phyloP scores from a whole-genome alignment of 2,888 invertebrate species.

The Melanostoma scalare region DNA sequence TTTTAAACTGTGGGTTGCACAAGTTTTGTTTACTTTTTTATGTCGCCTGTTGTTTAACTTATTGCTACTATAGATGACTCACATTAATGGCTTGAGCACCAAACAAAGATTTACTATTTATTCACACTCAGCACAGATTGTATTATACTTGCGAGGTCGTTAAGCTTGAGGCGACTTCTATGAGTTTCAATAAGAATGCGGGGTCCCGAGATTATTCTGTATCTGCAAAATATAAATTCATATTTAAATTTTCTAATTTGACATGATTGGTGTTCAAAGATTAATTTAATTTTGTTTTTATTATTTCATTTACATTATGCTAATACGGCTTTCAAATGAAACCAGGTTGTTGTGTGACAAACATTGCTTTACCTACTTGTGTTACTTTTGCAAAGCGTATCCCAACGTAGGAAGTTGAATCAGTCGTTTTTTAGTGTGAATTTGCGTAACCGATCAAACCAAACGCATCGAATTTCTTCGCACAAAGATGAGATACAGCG shows the following conservation, averaged over 20 bases:
- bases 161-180: conserved; percentile 46
- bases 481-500: conserved; percentile 50
- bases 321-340: conserved; percentile 28
- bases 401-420: conserved; percentile 46
- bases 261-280: conserved; percentile 27
- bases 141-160: conserved; percentile 39
- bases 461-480: conserved; percentile 35
- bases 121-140: conserved; percentile 14
- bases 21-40: conserved; percentile 24
- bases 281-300: conserved; percentile 4
- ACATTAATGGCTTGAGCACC: conserved; percentile 46
- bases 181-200: neutral
- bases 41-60: conserved; percentile 23
- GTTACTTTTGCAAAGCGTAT: conserved; percentile 8
- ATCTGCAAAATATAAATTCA: conserved; percentile 43
- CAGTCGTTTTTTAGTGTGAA: conserved; percentile 43
- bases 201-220: conserved; percentile 13
- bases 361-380: conserved; percentile 25
- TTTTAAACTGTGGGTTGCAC: conserved; percentile 51
- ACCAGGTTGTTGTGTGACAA: conserved; percentile 45
- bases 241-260: conserved; percentile 21
- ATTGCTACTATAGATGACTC: conserved; percentile 48
- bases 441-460: conserved; percentile 36
- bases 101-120: conserved; percentile 29
- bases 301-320: neutral